phyloP scores from a whole-genome alignment of 2,888 invertebrate genomes.

The Hypselothyrea guttata region DNA sequence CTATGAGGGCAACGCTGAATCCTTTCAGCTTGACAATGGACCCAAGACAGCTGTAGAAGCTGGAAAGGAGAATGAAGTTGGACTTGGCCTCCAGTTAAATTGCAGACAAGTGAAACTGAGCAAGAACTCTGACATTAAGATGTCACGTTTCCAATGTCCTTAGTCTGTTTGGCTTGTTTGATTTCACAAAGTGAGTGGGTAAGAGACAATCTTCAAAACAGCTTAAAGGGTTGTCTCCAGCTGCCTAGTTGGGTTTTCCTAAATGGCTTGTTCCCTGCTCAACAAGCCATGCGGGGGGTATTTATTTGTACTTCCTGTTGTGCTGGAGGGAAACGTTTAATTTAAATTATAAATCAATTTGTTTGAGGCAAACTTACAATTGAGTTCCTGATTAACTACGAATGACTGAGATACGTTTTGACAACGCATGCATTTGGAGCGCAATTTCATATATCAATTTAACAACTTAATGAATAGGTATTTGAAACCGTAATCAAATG shows the following conservation, averaged over 20 bases:
- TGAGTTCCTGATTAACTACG: constrained; percentile 1
- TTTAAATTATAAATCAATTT: constrained; percentile 67
- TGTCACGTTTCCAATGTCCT: constrained; percentile 49
- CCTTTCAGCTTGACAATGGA: constrained; percentile 2
- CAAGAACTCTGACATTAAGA: constrained; percentile 43
- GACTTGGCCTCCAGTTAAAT: constrained; percentile 13
- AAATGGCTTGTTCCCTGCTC: constrained; percentile 32
- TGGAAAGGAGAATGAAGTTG: background rate
- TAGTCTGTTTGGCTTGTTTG: constrained; percentile 37
- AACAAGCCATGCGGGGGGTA: background rate
- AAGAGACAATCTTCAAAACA: constrained; percentile 28
- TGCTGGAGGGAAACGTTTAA: constrained; percentile 45
- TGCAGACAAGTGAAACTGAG: constrained; percentile 13
- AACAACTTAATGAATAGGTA: too few species aligned
- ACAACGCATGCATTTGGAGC: too few species aligned
- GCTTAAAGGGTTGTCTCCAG: constrained; percentile 51
- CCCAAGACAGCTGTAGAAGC: background rate
- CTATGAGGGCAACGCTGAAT: constrained; percentile 24
- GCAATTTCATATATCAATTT: too few species aligned
- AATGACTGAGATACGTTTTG: too few species aligned
- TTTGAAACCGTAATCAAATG: too few species aligned
- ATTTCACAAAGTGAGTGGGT: constrained; percentile 13
- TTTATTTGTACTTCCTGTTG: constrained; percentile 25
- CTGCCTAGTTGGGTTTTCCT: constrained; percentile 19
- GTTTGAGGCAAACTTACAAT: constrained; percentile 27